Evolutionary conservation across 2,113 vertebrate genomes (phyloP).

Genomic region (Butastur rufipennis): DNA sequence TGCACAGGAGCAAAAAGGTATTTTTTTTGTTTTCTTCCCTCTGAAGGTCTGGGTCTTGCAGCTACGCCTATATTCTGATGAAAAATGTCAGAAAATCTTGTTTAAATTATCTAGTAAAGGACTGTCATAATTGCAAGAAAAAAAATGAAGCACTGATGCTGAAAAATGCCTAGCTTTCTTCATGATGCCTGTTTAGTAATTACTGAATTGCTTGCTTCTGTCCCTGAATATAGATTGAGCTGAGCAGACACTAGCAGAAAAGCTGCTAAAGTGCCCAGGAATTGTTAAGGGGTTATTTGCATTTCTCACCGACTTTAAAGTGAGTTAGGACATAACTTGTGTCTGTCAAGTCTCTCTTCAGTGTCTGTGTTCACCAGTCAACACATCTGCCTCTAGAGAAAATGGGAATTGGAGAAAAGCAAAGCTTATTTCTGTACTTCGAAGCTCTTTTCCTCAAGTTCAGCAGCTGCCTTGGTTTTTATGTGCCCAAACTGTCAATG

Average conservation of each 20-base stretch:
- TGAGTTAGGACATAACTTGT: neutral
- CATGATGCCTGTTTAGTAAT: neutral
- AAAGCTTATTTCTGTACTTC: neutral
- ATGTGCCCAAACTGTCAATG: neutral
- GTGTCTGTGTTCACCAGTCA: neutral
- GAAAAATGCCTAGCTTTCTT: neutral
- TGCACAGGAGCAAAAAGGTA: slow-evolving; percentile 98
- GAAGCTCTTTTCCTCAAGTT: neutral
- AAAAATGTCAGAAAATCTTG: neutral
- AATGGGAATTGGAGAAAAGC: neutral
- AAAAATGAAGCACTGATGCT: neutral
- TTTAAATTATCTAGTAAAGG: neutral
- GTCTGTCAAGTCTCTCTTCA: neutral
- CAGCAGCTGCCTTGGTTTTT: neutral
- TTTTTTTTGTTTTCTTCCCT: neutral
- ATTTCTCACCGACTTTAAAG: slow-evolving; percentile 1
- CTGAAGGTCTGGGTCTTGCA: neutral
- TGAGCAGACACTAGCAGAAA: neutral
- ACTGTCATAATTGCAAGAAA: neutral
- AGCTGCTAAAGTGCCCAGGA: neutral
- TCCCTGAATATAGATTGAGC: neutral
- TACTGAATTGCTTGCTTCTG: neutral
- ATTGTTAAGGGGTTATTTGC: neutral
- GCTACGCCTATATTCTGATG: neutral
- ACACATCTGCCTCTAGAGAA: neutral